Evolutionary conservation across 2,113 vertebrate genomes (phyloP), one percentile per base, ranked within the genome.

Genomic region (Nesogale talazaci): DNA sequence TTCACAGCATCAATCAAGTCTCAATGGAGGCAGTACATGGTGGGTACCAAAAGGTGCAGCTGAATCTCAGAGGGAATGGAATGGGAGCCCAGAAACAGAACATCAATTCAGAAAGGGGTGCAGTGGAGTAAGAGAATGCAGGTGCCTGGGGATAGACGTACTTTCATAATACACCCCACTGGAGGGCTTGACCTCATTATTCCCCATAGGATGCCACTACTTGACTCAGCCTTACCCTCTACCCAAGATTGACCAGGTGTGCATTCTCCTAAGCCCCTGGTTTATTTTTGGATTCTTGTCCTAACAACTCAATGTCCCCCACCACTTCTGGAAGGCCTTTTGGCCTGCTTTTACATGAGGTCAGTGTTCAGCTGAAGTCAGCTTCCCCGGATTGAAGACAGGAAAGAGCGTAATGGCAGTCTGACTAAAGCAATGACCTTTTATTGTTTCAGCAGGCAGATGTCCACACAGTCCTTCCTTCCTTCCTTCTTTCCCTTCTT

Each of bases 91-190:
- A 20, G 56, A n/a, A 23, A 31, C 7, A 2, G 19, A 25, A 9
- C 61, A 1, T 11, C 0, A 2, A 0, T 0, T 36, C 20, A 12
- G 36, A 7, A 3, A 1, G 1, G 15, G n/a, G 20, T 34, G 10
- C 8, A 17, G 70, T 0, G 11, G 34, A 42, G 29, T 9, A 10
- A 2, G 0, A 0, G 1, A 8, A 23, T 0, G 8, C 77, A 27
- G 23, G 23, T 1, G 11, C 2, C 0, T 1, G 34, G 1, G 27
- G 34, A 25, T 27, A 11, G 56, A 42, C 2, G 36, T 22, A 10
- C 4, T 52, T 1, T 16, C 2, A 4, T 25, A 6, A 0, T 23
- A 4, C 0, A 0, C 2, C 20, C 9, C 1, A 15, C 42, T 3
- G 0, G 23, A 75, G 52, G 34, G 1, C 56, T 2, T 1, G 3